phyloP scores from a whole-genome alignment of 2,888 invertebrate genomes.

The Pyrochroa serraticornis region DNA sequence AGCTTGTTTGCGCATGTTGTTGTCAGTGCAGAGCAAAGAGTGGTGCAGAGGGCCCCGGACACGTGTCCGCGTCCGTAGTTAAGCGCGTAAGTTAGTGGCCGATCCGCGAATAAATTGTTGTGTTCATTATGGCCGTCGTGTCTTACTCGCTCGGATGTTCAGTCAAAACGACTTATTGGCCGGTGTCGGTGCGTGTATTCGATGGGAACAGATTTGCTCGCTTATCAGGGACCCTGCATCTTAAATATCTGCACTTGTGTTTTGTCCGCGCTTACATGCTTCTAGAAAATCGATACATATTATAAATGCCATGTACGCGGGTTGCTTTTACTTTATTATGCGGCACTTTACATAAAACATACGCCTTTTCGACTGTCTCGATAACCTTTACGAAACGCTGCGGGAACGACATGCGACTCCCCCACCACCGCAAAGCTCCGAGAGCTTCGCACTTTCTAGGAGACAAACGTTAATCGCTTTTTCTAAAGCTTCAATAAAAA shows the following conservation, averaged over 20 bases:
- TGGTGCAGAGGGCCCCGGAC: slow-evolving; percentile 25
- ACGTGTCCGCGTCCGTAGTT: slow-evolving; percentile 38
- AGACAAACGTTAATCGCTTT: too few species aligned
- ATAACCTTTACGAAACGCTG: too few species aligned
- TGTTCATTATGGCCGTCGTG: slow-evolving; percentile 50
- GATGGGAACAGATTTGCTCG: slow-evolving; percentile 41
- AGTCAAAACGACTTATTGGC: slow-evolving; percentile 46
- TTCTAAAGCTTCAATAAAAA: too few species aligned
- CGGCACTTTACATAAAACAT: not conserved
- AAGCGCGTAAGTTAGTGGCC: slow-evolving; percentile 47
- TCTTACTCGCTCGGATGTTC: slow-evolving; percentile 44
- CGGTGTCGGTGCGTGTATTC: slow-evolving; percentile 36
- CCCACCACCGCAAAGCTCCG: too few species aligned
- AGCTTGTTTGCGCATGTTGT: slow-evolving; percentile 41
- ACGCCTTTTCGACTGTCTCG: not conserved
- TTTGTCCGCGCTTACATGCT: slow-evolving; percentile 34
- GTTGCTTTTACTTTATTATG: slow-evolving; percentile 4
- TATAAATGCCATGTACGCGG: slow-evolving; percentile 22
- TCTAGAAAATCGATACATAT: slow-evolving; percentile 31
- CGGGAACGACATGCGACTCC: too few species aligned
- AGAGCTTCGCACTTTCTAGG: too few species aligned
- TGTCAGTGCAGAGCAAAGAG: slow-evolving; percentile 3
- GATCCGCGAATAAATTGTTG: slow-evolving; percentile 46
- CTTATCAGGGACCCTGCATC: slow-evolving; percentile 40
- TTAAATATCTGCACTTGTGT: slow-evolving; percentile 39